A percentile compares a stretch with the other conserved stretches of the same genome.
Evolutionary conservation across 2,888 invertebrate genomes (phyloP).

Genomic region (Leucania comma): DNA sequence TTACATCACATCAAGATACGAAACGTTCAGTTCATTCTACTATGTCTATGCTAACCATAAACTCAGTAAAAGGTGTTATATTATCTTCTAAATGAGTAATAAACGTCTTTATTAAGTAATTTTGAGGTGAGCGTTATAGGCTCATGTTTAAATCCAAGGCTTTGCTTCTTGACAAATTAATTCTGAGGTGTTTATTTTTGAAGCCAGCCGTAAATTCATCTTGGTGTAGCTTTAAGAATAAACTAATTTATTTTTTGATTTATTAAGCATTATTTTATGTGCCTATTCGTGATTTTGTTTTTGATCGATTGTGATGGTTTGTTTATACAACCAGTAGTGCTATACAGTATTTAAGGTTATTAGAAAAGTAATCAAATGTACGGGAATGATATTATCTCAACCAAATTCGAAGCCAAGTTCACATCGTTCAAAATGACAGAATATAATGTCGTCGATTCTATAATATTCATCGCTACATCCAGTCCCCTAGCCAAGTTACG

Average conservation of each 20-base stretch:
- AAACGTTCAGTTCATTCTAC: background rate
- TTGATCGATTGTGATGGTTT: background rate
- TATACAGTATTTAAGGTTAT: no score
- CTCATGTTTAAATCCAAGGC: conserved; percentile 29
- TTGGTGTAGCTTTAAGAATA: conserved; percentile 7
- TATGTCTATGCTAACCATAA: background rate
- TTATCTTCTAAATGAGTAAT: conserved; percentile 42
- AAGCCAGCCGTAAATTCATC: conserved; percentile 2
- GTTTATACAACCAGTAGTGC: no score
- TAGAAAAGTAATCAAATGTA: no score
- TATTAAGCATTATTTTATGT: background rate
- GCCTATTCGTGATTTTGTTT: background rate
- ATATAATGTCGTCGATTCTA: no score
- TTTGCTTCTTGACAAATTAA: conserved; percentile 46
- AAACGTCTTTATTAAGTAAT: conserved; percentile 47
- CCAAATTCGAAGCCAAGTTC: no score
- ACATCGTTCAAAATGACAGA: no score
- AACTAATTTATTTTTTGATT: background rate
- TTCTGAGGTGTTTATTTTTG: conserved; percentile 31
- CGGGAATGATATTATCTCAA: no score
- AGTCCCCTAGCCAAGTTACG: no score
- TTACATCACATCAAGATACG: background rate
- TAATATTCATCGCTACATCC: no score
- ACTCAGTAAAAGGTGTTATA: conserved; percentile 12
- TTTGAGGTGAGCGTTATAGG: conserved; percentile 35